Base-by-base conservation (phyloP, 2,888 invertebrate species). In the Drosophila cracens region DNA sequence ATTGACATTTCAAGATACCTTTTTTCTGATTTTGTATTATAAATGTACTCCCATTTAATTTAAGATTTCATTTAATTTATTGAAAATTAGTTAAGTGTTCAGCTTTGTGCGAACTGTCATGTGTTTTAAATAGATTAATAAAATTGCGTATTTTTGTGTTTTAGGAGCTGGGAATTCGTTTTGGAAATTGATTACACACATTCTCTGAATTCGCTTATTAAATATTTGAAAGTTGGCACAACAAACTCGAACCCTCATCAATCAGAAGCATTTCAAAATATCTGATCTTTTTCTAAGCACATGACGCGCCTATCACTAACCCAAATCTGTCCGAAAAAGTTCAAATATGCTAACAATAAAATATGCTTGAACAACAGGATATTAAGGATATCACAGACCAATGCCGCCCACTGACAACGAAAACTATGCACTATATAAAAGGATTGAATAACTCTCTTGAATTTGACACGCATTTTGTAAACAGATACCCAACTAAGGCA, bases 391-490 rank as follows among this genome's bases (percentile, higher is more conserved):
- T 68, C 64, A 59, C 48, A 53, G 36, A 53, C 60, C 53, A 61
- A 36, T 49, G 59, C 58, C 65, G 54, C 67, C 53, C 72, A 66
- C 65, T 59, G 63, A 63, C 63, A 64, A 52, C 54, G 10, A 68
- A 76, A 86, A 86, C 79, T 81, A 87, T 73, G 74, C 64, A 77
- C 75, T 29, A 13, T 38, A 46, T 77, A 61, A 84, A 86, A 83
- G 85, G 85, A 89, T 86, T 86, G 81, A 85, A 85, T 82, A 87
- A 80, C 89, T 89, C 51, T 79, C 80, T 70, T 74, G 85, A 87
- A 87, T 87, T 87, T 81, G 89, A 87, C 89, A 87, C 85, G 89
- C 89, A 87, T 82, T 87, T 79, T 68, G 89, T 70, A 81, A 88
- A 70, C 61, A 64, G 72, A 71, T 71, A 71, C 38, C 70, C 57